Evolutionary conservation across 2,797 vertebrate genomes (phyloP).

Genomic region (Rousettus madagascariensis): DNA sequence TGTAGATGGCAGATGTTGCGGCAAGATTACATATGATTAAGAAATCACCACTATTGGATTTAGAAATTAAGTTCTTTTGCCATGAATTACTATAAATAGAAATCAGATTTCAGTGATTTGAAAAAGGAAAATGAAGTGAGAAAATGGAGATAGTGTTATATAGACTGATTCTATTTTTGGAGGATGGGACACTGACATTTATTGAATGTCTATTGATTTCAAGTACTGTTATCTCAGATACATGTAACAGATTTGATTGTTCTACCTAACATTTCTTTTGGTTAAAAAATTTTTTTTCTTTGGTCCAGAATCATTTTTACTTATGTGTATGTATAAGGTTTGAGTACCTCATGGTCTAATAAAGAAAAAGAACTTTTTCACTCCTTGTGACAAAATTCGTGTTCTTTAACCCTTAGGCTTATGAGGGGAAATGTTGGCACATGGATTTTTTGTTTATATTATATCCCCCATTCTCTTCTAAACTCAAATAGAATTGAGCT

Average conservation of each 20-base stretch:
- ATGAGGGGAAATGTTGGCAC: not conserved
- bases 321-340: not conserved
- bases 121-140: not conserved
- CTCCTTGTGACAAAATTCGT: not conserved
- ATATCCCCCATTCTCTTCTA: not conserved
- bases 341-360: not conserved
- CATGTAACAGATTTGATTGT: not conserved
- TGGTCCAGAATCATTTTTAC: not conserved
- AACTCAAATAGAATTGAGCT: not conserved
- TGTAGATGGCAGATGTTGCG: not conserved
- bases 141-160: not conserved
- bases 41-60: not conserved
- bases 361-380: not conserved
- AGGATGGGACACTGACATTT: not conserved
- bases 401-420: not conserved
- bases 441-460: not conserved
- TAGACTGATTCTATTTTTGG: not conserved
- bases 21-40: not conserved
- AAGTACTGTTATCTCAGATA: not conserved
- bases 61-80: not conserved
- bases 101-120: not conserved
- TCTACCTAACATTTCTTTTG: not conserved
- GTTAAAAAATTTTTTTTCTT: not conserved
- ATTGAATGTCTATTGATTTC: not conserved
- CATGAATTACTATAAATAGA: not conserved